Base-by-base conservation (phyloP, 2,888 invertebrate species). In the Mellilla xanthometata region DNA sequence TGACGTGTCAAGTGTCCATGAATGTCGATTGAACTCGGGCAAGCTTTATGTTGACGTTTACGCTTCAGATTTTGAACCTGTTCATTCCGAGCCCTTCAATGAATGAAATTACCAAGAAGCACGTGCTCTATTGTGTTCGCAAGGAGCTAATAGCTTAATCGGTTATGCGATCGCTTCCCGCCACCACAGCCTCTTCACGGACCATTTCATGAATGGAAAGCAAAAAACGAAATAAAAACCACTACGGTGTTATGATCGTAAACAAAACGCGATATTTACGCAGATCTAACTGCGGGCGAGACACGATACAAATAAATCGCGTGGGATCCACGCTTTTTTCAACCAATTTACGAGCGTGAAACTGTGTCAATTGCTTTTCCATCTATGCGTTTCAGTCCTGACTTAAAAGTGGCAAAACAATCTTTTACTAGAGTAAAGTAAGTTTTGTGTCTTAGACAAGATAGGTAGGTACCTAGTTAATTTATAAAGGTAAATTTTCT, bases 51-150 rank as follows among this genome's bases (percentile, higher is more conserved):
- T 19, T n/a, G n/a, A n/a, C n/a, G n/a, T n/a, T n/a, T 28, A 46
- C 48, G 38, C 40, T 48, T 35, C 34, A 42, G 43, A 52, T 47
- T 39, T 43, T 43, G 40, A 34, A 46, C 43, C 38, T 43, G 50
- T 38, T 40, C 45, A 44, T 24, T 24, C 39, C 28, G 30, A 64
- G 56, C 59, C 74, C 76, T 75, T 62, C 66, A 65, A 76, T 81
- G 79, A 85, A 87, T 84, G 79, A 76, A 76, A 76, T 72, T 70
- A 75, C 71, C 60, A 36, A 69, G 56, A 60, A 57, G 56, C 80
- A 83, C 84, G 85, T 78, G 82, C 72, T 68, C 80, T 80, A 82
- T 82, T 81, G 80, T 82, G 74, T 72, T 73, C 65, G 72, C 74
- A 80, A 76, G 74, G 71, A 76, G 72, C 68, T 79, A 80, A 83